Conservation (phyloP, 2,797 vertebrate genomes). For the Astyanax mexicanus region DNA sequence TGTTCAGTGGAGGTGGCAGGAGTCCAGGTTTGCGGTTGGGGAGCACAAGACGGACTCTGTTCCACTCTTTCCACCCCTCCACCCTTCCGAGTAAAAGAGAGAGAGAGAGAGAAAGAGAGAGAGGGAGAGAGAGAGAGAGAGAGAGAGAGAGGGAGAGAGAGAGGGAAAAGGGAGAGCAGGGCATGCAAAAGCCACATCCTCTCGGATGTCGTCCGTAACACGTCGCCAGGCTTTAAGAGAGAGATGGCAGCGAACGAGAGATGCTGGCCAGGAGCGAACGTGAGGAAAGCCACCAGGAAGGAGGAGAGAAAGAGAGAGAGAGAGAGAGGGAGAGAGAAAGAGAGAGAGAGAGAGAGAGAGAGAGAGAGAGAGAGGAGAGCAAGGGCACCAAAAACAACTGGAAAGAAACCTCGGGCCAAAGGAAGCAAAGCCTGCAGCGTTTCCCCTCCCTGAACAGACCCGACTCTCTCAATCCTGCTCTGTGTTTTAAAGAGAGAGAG, state of each 20-base stretch:
- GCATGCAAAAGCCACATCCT: slow-evolving; percentile 56
- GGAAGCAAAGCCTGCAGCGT: slow-evolving; percentile 47
- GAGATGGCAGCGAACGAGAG: slow-evolving; percentile 48
- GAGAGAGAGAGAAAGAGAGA: neutral
- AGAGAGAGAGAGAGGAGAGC: neutral
- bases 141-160: neutral
- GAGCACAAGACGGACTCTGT: slow-evolving; percentile 51
- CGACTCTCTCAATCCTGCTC: slow-evolving; percentile 50
- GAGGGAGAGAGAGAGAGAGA: neutral
- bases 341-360: neutral
- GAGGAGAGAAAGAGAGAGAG: neutral
- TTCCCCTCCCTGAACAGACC: slow-evolving; percentile 38
- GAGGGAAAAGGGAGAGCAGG: neutral
- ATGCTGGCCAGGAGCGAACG: slow-evolving; percentile 37
- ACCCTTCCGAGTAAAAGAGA: neutral
- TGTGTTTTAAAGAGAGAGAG: slow-evolving; percentile 38
- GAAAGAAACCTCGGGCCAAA: slow-evolving; percentile 51
- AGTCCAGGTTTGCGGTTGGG: slow-evolving; percentile 39
- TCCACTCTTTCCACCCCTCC: slow-evolving; percentile 12
- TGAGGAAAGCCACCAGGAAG: slow-evolving; percentile 49
- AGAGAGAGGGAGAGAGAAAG: neutral
- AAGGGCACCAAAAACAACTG: slow-evolving; percentile 47
- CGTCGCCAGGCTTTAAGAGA: slow-evolving; percentile 46
- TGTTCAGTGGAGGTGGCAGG: slow-evolving; percentile 38
- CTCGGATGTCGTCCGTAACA: slow-evolving; percentile 54